Conservation (phyloP, 2,797 vertebrate genomes). For the Labroides dimidiatus region DNA sequence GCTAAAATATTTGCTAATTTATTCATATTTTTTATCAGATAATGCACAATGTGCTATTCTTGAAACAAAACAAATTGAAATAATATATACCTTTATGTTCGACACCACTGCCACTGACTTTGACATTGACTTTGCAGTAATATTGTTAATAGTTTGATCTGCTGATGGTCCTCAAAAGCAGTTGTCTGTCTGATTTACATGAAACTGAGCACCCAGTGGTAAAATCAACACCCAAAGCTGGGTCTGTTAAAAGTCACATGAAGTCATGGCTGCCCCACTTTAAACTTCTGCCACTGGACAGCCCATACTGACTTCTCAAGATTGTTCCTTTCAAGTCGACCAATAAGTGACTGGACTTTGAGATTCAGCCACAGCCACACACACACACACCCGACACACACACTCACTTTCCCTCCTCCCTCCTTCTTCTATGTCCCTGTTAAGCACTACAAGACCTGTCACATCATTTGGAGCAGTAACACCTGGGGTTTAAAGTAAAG, state of each 20-base stretch:
- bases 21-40: too few species aligned
- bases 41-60: too few species aligned
- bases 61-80: too few species aligned
- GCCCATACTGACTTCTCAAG: too few species aligned
- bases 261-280: conserved; percentile 1
- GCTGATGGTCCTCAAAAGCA: too few species aligned
- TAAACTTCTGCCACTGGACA: background rate
- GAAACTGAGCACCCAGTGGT: too few species aligned
- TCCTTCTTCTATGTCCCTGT: conserved; percentile 23
- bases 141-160: too few species aligned
- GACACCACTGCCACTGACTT: too few species aligned
- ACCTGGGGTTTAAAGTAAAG: conserved; percentile 59
- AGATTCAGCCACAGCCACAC: conserved; percentile 29
- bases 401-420: background rate
- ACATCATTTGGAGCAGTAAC: conserved; percentile 60
- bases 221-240: background rate
- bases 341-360: conserved; percentile 14
- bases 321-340: background rate
- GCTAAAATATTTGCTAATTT: too few species aligned
- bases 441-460: conserved; percentile 50
- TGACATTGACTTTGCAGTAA: too few species aligned
- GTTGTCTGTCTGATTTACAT: background rate
- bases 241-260: conserved; percentile 10
- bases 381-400: background rate
- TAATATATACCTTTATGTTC: too few species aligned